These are phyloP conservation scores for Hydrozoanthus tunicans DNA, from an alignment of 64 coral and sea anemone species.

Conservation along the genomic window DNA sequence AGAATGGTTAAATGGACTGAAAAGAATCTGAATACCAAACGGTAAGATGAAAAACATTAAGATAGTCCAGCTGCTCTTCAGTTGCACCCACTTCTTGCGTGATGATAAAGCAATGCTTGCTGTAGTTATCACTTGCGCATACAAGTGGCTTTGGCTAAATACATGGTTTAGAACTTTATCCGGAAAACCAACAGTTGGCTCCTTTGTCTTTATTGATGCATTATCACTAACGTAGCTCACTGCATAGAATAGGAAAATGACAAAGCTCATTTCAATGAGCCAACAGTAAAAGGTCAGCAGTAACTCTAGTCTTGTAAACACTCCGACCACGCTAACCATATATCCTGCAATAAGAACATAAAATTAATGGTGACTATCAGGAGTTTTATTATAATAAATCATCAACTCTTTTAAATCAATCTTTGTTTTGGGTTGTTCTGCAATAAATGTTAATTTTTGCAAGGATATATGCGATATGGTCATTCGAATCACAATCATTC, in stretches of 20 bases:
- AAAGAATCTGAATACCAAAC: constrained; percentile 63
- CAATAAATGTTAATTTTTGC: too few species aligned
- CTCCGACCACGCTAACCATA: constrained; percentile 35
- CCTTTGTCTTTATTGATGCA: constrained; percentile 29
- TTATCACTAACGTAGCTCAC: constrained; percentile 40
- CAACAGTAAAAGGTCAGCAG: constrained; percentile 51
- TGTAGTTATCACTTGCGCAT: constrained; percentile 70
- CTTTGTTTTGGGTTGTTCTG: too few species aligned
- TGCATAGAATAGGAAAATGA: constrained; percentile 43
- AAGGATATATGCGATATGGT: too few species aligned
- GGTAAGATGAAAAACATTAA: constrained; percentile 66
- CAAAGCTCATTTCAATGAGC: constrained; percentile 54
- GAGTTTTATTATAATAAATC: too few species aligned
- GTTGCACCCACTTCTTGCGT: constrained; percentile 48
- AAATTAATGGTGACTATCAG: neutral
- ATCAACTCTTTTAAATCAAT: too few species aligned
- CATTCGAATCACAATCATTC: too few species aligned
- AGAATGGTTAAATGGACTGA: constrained; percentile 59
- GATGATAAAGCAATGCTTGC: constrained; percentile 73
- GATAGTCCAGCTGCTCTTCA: constrained; percentile 70
- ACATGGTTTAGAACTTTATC: constrained; percentile 23
- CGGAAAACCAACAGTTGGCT: neutral
- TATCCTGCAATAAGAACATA: constrained; percentile 22
- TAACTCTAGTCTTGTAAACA: constrained; percentile 50
- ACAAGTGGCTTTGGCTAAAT: constrained; percentile 74